Evolutionary conservation across 2,888 invertebrate genomes (phyloP), one percentile per base, ranked within the genome.

Genomic region (Elaeidobius kamerunicus): DNA sequence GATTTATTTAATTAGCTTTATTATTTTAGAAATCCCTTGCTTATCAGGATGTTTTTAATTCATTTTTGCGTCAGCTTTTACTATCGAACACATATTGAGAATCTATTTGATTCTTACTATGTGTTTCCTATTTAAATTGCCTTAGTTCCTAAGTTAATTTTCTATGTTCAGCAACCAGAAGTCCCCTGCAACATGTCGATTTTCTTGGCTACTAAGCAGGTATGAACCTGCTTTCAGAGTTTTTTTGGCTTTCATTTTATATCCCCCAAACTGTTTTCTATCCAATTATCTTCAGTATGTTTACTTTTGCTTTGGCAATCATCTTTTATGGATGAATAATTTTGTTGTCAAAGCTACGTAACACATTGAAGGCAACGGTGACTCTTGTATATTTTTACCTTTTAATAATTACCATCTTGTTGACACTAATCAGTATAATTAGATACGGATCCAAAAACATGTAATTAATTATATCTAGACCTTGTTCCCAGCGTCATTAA

Each of bases 161-260:
- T 58, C 57, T 58, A 53, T 70, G 64, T 69, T 65, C 70, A 78
- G 82, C 82, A 82, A 80, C 81, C 83, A 75, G 82, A 84, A 76
- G 82, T 83, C 76, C 84, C 85, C 75, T 81, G 82, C 75, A 83
- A 83, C 76, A 80, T 85, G 79, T 83, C 83, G 77, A 81, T 85
- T 76, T 83, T 85, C 79, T 80, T 85, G 80, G 83, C 82, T 78
- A 81, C 66, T 60, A 62, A 67, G 71, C 72, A 73, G 73, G 73
- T 73, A 73, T 64, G 70, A 64, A 57, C 67, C 67, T 67, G 63
- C 61, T 63, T 61, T 58, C 23, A 32, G 28, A 19, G 18, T 42
- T 47, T 53, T 46, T 48, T 49, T 49, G 49, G 49, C 49, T 49
- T 49, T 49, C 49, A 49, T 49, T 49, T 49, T 49, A 49, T 49